These are phyloP conservation scores for Acestrorhynchus altus DNA, from an alignment of 2,797 vertebrate genomes.

Conservation along the genomic window DNA sequence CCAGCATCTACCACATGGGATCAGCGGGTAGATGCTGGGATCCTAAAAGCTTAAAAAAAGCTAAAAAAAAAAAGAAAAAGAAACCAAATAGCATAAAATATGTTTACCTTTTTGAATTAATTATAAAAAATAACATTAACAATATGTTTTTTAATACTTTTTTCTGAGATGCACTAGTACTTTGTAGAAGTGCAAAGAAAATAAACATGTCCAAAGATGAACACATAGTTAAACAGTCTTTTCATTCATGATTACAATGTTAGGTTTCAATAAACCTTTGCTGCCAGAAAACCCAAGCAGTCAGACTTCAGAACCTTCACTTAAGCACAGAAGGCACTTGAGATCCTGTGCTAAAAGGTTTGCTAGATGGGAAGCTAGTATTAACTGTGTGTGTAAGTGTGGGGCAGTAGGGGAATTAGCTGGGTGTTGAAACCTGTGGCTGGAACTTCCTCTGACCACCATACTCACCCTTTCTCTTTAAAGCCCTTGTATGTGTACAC, in stretches of 20 bases:
- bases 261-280: background rate
- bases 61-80: too few relatives aligned
- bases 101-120: too few relatives aligned
- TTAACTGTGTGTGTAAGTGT: conserved; percentile 15
- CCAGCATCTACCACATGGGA: too few relatives aligned
- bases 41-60: too few relatives aligned
- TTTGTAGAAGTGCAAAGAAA: too few relatives aligned
- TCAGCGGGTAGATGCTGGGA: too few relatives aligned
- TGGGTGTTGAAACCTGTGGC: conserved; percentile 71
- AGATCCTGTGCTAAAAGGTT: too few relatives aligned
- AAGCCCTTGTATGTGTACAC: conserved; percentile 10
- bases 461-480: conserved; percentile 30
- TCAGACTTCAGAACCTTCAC: background rate
- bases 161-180: too few relatives aligned
- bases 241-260: background rate
- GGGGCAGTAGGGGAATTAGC: background rate
- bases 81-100: too few relatives aligned
- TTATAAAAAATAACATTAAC: too few relatives aligned
- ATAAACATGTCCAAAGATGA: background rate
- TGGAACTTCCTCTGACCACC: conserved; percentile 32
- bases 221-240: too few relatives aligned
- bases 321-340: background rate
- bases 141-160: too few relatives aligned
- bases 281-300: background rate
- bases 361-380: background rate